phyloP scores from a whole-genome alignment of 2,797 vertebrate genomes.

The Pangasius djambal region DNA sequence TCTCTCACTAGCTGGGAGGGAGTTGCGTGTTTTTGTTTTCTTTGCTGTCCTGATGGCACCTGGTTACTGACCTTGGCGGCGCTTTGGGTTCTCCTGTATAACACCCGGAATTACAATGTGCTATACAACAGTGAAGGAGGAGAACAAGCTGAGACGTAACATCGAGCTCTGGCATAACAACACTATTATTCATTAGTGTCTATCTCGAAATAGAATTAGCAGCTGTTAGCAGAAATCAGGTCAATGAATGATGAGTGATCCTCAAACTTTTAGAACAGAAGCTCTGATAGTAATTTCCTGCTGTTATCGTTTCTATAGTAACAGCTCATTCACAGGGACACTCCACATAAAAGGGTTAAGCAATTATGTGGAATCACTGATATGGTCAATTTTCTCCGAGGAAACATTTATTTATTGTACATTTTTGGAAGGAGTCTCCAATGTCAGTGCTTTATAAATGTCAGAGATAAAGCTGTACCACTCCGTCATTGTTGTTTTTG shows the following conservation, averaged over 20 bases:
- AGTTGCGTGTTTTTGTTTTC: not conserved
- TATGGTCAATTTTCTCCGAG: not conserved
- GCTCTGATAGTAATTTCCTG: no score
- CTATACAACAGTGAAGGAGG: not conserved
- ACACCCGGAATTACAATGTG: not conserved
- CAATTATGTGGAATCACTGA: not conserved
- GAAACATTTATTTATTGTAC: not conserved
- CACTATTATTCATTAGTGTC: not conserved
- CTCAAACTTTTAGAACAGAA: not conserved
- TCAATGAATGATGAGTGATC: not conserved
- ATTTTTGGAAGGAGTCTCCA: not conserved
- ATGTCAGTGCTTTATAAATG: not conserved
- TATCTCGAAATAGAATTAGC: not conserved
- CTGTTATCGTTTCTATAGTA: no score
- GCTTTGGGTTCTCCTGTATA: not conserved
- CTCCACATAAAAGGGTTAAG: no score
- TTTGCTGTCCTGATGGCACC: not conserved
- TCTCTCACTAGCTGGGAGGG: not conserved
- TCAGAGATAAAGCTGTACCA: not conserved
- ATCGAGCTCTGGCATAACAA: not conserved
- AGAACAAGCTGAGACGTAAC: not conserved
- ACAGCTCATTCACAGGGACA: no score
- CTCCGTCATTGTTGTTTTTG: not conserved
- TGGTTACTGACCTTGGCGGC: not conserved
- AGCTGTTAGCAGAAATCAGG: not conserved